A percentile compares a stretch with the other conserved stretches of the same genome.
Conservation (phyloP, 2,888 invertebrate genomes). For the Phaonia tiefii region DNA sequence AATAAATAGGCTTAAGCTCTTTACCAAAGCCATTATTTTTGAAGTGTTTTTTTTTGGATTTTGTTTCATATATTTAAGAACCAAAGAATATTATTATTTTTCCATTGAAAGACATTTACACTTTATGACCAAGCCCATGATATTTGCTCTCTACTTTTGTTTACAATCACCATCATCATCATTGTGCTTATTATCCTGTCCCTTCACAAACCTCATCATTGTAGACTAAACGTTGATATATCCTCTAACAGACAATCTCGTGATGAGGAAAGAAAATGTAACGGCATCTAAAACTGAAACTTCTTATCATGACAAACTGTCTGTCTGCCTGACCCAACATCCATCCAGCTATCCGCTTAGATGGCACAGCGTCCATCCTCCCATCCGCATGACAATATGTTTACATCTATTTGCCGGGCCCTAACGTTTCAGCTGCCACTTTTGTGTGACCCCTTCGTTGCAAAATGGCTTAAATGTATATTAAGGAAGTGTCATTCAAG, state of each 20-base stretch:
- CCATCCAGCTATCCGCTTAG: too few species aligned
- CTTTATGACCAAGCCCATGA: conserved; percentile 2
- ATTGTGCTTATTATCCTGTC: neutral
- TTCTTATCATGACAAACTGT: conserved; percentile 15
- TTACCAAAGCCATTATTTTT: too few species aligned
- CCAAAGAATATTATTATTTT: neutral
- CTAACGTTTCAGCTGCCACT: neutral
- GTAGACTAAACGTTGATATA: neutral
- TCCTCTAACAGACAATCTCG: neutral
- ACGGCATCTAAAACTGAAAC: conserved; percentile 1
- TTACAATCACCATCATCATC: conserved; percentile 1
- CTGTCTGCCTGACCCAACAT: neutral
- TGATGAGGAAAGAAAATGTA: neutral
- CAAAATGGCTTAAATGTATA: conserved; percentile 42
- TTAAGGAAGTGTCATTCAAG: conserved; percentile 51
- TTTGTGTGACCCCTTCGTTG: neutral
- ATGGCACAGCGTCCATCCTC: too few species aligned
- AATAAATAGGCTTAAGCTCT: too few species aligned
- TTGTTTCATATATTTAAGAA: too few species aligned
- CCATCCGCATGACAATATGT: too few species aligned
- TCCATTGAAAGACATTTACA: conserved; percentile 18
- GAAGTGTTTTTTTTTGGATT: too few species aligned
- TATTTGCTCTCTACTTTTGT: neutral
- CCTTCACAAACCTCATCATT: neutral
- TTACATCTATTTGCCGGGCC: too few species aligned